Evolutionary conservation across 2,113 vertebrate species (phyloP).

Genomic region (Struthio camelus): DNA sequence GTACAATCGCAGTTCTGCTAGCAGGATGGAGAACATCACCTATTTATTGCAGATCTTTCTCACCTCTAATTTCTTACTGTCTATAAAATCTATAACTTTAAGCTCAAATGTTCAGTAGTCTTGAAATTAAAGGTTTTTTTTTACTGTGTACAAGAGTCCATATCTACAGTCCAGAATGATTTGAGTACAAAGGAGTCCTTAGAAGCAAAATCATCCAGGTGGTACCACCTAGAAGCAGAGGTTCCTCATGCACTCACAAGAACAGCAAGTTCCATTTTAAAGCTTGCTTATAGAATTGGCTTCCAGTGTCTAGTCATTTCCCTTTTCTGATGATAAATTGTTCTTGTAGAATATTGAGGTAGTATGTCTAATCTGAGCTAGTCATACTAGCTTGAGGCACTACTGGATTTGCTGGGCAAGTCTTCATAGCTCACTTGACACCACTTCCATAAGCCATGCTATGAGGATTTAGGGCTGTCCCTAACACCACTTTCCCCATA

Average conservation of each 20-base stretch:
- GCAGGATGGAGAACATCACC: neutral
- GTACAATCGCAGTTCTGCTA: neutral
- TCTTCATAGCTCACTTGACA: neutral
- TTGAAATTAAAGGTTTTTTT: neutral
- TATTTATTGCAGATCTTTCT: neutral
- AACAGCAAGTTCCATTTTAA: neutral
- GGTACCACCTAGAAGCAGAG: neutral
- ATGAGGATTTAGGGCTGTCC: neutral
- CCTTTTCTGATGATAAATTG: neutral
- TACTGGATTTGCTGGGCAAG: neutral
- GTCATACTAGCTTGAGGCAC: neutral
- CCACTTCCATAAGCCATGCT: fast-evolving
- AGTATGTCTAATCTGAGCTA: neutral
- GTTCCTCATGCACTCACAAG: neutral
- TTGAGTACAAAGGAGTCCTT: neutral
- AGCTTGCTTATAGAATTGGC: neutral
- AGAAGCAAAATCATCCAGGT: neutral
- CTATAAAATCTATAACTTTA: neutral
- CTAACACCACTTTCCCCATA: neutral
- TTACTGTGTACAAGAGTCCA: neutral
- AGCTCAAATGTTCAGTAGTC: neutral
- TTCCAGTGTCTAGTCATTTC: neutral
- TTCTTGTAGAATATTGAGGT: neutral
- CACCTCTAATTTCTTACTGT: neutral
- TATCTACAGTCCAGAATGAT: neutral